Conservation (phyloP, 2,113 vertebrate genomes). For the Thymallus thymallus region DNA sequence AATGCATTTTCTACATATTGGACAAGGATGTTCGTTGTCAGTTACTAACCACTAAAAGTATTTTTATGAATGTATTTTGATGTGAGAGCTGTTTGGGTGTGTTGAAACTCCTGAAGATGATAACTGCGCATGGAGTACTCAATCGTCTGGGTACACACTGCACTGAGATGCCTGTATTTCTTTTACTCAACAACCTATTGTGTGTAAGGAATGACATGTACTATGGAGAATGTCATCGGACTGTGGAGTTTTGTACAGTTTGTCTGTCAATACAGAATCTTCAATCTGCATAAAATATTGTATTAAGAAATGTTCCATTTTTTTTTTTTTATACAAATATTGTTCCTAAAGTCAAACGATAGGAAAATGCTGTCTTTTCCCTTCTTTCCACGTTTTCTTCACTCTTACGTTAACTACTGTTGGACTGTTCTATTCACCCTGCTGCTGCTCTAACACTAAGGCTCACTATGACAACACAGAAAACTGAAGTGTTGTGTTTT, state of each 20-base stretch:
- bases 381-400: too few species aligned
- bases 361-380: neutral
- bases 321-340: too few species aligned
- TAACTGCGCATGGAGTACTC: conserved; percentile 40
- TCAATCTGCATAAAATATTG: neutral
- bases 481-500: neutral
- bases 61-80: conserved; percentile 19
- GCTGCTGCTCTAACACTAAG: conserved; percentile 27
- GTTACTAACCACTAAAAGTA: conserved; percentile 60
- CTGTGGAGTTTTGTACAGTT: conserved; percentile 19
- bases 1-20: conserved; percentile 17
- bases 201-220: conserved; percentile 28
- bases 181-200: too few species aligned
- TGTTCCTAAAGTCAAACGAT: too few species aligned
- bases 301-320: neutral
- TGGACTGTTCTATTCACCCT: conserved; percentile 18
- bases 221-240: neutral
- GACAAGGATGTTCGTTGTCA: neutral
- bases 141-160: neutral
- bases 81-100: conserved; percentile 14
- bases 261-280: neutral
- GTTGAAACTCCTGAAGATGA: neutral
- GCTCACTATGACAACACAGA: too few species aligned
- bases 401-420: neutral
- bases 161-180: neutral